phyloP scores from a whole-genome alignment of 2,888 invertebrate species.

The Micropterix aruncella region DNA sequence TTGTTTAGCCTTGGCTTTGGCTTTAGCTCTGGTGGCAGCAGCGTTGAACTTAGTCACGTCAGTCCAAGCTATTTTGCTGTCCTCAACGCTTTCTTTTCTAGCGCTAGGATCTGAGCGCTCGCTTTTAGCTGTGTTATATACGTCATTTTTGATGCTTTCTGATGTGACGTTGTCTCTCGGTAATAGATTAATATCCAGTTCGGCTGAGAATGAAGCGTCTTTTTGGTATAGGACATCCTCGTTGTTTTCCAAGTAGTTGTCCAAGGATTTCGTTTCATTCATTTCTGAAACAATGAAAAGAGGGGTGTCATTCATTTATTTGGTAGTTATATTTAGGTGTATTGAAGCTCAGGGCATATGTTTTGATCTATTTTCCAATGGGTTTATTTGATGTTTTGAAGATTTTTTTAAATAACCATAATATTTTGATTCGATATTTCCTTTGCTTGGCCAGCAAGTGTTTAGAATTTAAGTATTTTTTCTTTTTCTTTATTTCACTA shows the following conservation, averaged over 20 bases:
- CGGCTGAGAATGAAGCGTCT: slow-evolving; percentile 65
- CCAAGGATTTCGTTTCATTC: slow-evolving; percentile 47
- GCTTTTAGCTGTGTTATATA: neutral
- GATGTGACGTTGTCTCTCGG: slow-evolving; percentile 12
- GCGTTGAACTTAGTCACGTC: neutral
- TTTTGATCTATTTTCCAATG: too few species aligned
- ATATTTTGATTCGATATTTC: too few species aligned
- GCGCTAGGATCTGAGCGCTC: neutral
- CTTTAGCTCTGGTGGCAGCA: neutral
- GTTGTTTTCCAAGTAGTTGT: slow-evolving; percentile 34
- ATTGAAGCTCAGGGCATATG: too few species aligned
- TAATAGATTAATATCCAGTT: slow-evolving; percentile 42
- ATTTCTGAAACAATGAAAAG: slow-evolving; percentile 39
- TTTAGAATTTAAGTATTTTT: too few species aligned
- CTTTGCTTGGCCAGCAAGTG: too few species aligned
- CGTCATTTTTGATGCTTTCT: neutral
- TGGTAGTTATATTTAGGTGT: too few species aligned
- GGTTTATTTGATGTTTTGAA: too few species aligned
- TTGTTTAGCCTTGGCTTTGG: slow-evolving; percentile 5
- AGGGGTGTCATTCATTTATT: too few species aligned
- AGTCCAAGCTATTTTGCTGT: slow-evolving; percentile 16
- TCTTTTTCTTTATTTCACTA: too few species aligned
- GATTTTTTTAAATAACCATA: too few species aligned
- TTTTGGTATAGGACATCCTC: slow-evolving; percentile 64
- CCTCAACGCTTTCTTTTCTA: slow-evolving; percentile 7